Base-by-base conservation (phyloP, 2,113 vertebrate species). In the Cisticola juncidis region DNA sequence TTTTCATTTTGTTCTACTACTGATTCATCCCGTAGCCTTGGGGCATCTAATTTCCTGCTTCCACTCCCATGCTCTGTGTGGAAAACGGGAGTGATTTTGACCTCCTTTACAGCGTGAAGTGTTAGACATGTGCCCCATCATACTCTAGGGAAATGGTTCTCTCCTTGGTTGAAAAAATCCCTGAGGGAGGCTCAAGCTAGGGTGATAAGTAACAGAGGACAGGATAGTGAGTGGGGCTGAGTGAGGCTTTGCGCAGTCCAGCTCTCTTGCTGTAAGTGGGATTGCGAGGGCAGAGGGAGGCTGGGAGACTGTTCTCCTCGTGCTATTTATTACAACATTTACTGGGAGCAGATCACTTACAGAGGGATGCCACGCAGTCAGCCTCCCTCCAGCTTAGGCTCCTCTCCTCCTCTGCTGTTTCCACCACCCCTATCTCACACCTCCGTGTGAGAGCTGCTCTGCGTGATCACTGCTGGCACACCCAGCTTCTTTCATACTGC, bases 41-140 rank as follows among this genome's bases (percentile, higher is more conserved):
- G 69, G 96, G 94, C 83, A 94, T 88, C 80, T 91, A 72, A 56
- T 96, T 96, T 97, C 96, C 96, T 96, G 96, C 93, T 93, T 97
- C 69, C 9, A 17, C 70, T 95, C 89, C 47, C 0, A 1, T 88
- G 91, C 64, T 58, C 83, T 89, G 0, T 74, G 70, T 78, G 77
- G 86, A 91, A 94, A 91, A 94, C 13, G 47, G 86, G 85, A 95
- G 53, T 45, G 56, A 94, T 92, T 94, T 94, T 91, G 86, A 94
- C 91, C 76, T 88, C 23, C 72, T 89, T 74, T 68, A 86, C 28
- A 70, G 60, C 2, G 11, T 47, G 68, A 90, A 93, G 86, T 73
- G 62, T 88, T 73, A 92, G 80, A 58, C 79, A 7, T 94, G 79
- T 73, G 50, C 35, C 51, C 47, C 0, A 0, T 84, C 58, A 22